Base-by-base conservation (phyloP, 2,113 vertebrate species). In the Cyprinodon variegatus region DNA sequence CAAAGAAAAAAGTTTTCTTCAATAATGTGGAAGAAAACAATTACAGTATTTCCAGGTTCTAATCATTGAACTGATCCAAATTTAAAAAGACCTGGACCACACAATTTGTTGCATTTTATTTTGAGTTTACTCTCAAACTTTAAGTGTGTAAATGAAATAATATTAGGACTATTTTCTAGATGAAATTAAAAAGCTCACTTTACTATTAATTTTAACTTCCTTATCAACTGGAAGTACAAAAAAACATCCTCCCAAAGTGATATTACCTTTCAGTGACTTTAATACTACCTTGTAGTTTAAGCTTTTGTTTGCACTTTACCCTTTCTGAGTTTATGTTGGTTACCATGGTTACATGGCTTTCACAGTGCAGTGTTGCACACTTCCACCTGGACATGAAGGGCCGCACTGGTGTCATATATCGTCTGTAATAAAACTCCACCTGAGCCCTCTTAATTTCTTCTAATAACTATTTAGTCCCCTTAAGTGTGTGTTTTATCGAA, bases 271-370 rank as follows among this genome's bases (percentile, higher is more conserved):
- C 14, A 53, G 15, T 53, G 50, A 53, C 50, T 17, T 20, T 3
- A 57, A 53, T n/a, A 29, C 17, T 66, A 10, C 11, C 7, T 66
- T n/a, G 20, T 57, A n/a, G 88, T 88, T 91, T 89, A 84, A 88
- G 87, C 88, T 91, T 74, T 85, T 86, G 83, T 89, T 76, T 84
- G 83, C 70, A 22, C 77, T 29, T 29, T 43, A 68, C 79, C 59
- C 66, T 81, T 66, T 77, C 75, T 76, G 76, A 77, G 87, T 91
- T 89, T 83, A 78, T 83, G 69, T 61, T 74, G 39, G 74, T 89
- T 65, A 20, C 84, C 80, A 83, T 82, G 85, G 86, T 80, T 71
- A 90, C 87, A 15, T 48, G 67, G 74, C 72, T 88, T 85, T 79
- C 76, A 83, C 80, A 63, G 78, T 12, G 80, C 88, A 78, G 69